A percentile compares a stretch with the other conserved stretches of the same genome.
Conservation (phyloP, 1,140 invertebrate species). For the Nephila pilipes region DNA sequence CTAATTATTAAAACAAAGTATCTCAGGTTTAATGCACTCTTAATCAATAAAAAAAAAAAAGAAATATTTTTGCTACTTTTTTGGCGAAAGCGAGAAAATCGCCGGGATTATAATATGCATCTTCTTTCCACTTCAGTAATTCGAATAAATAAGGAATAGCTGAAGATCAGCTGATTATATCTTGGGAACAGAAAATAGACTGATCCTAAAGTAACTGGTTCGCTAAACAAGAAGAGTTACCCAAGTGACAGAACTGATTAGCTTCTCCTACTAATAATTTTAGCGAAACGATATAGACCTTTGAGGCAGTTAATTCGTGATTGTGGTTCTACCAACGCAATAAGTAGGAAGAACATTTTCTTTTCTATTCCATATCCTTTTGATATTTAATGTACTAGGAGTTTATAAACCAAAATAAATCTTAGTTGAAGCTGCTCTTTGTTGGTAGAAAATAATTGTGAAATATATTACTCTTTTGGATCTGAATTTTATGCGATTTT, state of each 20-base stretch:
- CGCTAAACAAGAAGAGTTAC: neutral
- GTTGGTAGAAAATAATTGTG: neutral
- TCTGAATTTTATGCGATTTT: too few species aligned
- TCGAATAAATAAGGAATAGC: constrained; percentile 15
- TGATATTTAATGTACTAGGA: neutral
- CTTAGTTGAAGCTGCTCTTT: neutral
- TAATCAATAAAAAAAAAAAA: neutral
- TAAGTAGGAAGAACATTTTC: neutral
- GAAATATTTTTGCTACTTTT: neutral
- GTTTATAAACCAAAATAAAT: neutral
- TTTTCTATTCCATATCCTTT: neutral
- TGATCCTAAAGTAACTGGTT: neutral
- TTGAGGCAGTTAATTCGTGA: neutral
- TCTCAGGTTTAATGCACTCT: neutral
- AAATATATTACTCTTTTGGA: too few species aligned
- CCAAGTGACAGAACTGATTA: neutral
- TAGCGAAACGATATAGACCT: neutral
- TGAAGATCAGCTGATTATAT: constrained; percentile 23
- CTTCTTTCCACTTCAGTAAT: neutral
- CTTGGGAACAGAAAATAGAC: neutral
- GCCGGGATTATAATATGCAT: neutral
- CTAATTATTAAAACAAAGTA: too few species aligned
- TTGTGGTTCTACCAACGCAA: neutral
- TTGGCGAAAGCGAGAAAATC: neutral
- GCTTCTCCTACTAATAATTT: constrained; percentile 1